Conservation (phyloP, 2,888 invertebrate genomes). For the Trilocha varians region DNA sequence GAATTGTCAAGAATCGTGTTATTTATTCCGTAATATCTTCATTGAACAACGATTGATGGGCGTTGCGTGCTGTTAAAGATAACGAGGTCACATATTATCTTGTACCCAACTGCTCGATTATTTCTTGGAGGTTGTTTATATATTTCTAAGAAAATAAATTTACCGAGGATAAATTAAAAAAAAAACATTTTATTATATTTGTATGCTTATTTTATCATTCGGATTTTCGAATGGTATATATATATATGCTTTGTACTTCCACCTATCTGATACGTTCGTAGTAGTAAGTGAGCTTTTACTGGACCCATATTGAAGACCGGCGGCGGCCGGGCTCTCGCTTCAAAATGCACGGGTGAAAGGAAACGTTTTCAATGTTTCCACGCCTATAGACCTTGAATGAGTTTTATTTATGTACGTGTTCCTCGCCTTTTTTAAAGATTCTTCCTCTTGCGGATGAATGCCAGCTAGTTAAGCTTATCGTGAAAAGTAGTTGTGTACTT, state of each 20-base stretch:
- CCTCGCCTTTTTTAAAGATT: neutral
- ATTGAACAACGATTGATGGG: slow-evolving; percentile 28
- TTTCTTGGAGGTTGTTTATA: slow-evolving; percentile 12
- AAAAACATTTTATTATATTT: neutral
- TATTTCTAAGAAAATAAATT: neutral
- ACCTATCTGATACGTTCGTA: neutral
- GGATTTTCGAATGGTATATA: slow-evolving; percentile 7
- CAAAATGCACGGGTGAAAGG: slow-evolving; percentile 43
- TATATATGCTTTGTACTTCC: slow-evolving; percentile 1
- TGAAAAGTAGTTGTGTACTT: neutral
- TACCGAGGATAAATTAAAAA: neutral
- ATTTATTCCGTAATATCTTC: slow-evolving; percentile 28
- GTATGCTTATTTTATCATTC: slow-evolving; percentile 8
- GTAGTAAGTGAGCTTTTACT: slow-evolving; percentile 34
- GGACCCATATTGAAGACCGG: slow-evolving; percentile 23
- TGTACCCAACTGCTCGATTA: slow-evolving; percentile 22
- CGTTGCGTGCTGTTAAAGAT: slow-evolving; percentile 40
- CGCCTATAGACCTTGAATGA: slow-evolving; percentile 35
- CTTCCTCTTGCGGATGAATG: neutral
- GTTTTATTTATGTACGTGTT: slow-evolving; percentile 4
- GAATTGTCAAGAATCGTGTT: slow-evolving; percentile 14
- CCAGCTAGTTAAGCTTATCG: neutral
- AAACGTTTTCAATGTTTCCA: slow-evolving; percentile 42
- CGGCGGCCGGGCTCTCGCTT: slow-evolving; percentile 19
- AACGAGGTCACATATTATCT: slow-evolving; percentile 49